A percentile compares a stretch with the other conserved stretches of the same genome.
These are phyloP conservation scores for Microtus richardsoni DNA, from an alignment of 2,113 vertebrate genomes.

Conservation along the genomic window DNA sequence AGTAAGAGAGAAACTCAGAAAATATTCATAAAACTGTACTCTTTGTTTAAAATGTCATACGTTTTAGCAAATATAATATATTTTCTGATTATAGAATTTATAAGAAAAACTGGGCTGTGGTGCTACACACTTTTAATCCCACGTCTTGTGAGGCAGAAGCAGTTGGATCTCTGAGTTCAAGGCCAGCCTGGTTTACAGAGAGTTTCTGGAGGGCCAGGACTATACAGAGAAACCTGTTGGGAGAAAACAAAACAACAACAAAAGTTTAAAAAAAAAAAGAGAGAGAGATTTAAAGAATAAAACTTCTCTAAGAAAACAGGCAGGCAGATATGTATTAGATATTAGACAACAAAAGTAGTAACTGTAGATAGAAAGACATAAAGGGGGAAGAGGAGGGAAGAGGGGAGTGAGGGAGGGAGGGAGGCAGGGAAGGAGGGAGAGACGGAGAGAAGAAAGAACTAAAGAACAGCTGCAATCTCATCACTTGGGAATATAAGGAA, in stretches of 20 bases:
- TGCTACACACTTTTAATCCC: neutral
- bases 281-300: constrained; percentile 26
- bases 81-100: constrained; percentile 1
- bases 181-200: neutral
- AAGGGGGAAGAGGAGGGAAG: neutral
- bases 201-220: neutral
- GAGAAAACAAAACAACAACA: neutral
- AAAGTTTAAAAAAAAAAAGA: neutral
- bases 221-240: neutral
- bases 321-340: neutral
- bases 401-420: neutral
- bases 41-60: neutral
- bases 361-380: neutral
- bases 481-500: neutral
- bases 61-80: neutral
- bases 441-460: neutral
- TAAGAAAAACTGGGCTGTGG: neutral
- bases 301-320: neutral
- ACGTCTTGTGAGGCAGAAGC: neutral
- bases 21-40: neutral
- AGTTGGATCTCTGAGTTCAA: neutral
- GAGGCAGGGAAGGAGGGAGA: neutral
- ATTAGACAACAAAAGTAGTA: neutral
- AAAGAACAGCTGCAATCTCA: neutral
- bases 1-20: neutral